phyloP scores from a whole-genome alignment of 2,888 invertebrate species.

The Gibbula magus region DNA sequence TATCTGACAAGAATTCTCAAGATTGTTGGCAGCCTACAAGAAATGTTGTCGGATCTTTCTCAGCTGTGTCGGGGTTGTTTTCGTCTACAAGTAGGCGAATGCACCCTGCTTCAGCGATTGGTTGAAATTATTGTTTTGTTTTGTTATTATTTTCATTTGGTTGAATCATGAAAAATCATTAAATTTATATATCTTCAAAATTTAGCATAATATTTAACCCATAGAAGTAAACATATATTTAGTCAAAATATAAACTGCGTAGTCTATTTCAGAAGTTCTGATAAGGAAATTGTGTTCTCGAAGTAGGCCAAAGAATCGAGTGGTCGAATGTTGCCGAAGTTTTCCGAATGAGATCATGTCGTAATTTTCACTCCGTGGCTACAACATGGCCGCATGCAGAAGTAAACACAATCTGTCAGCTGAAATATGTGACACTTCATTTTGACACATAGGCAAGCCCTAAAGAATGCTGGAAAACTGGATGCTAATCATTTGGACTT shows the following conservation, averaged over 20 bases:
- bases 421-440: not conserved
- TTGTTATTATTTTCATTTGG: no score
- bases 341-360: not conserved
- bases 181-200: no score
- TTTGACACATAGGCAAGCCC: not conserved
- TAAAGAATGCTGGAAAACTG: not conserved
- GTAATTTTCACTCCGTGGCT: not conserved
- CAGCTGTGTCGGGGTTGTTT: slow-evolving; percentile 20
- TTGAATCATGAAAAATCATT: no score
- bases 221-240: no score
- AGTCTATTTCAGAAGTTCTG: no score
- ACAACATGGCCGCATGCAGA: slow-evolving; percentile 22
- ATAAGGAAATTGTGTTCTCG: no score
- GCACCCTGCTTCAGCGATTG: no score
- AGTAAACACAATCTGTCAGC: not conserved
- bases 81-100: not conserved
- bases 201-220: no score
- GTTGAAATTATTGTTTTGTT: no score
- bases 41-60: slow-evolving; percentile 3
- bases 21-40: not conserved
- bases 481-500: no score
- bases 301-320: no score
- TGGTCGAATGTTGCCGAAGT: not conserved
- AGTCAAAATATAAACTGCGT: no score
- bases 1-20: not conserved